Evolutionary conservation across 2,888 invertebrate species (phyloP).

Genomic region (Diogma glabrata): DNA sequence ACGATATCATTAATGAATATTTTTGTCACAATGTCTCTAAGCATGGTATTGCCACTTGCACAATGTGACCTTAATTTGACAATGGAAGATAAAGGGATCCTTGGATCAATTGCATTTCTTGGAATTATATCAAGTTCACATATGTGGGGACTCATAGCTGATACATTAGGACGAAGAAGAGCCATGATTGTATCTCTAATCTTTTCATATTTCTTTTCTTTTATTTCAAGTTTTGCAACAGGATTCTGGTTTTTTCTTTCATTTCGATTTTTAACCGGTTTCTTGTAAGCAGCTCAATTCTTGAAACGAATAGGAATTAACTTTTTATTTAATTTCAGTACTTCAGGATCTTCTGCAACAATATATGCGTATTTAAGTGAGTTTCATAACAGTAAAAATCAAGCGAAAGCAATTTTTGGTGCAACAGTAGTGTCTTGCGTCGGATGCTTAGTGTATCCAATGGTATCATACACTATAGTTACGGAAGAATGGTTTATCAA

Average conservation of each 20-base stretch:
- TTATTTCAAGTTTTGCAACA: conserved; percentile 39
- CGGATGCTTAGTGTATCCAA: conserved; percentile 29
- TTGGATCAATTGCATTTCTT: conserved; percentile 34
- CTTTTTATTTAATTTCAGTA: no score
- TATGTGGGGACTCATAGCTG: conserved; percentile 45
- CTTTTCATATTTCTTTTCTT: conserved; percentile 36
- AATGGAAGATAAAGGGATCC: conserved; percentile 32
- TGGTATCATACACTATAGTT: no score
- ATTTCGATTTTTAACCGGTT: conserved; percentile 40
- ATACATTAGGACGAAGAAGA: conserved; percentile 39
- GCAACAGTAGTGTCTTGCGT: conserved; percentile 31
- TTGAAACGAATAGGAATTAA: no score
- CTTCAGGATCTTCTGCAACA: conserved; percentile 39
- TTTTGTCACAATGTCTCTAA: conserved; percentile 37
- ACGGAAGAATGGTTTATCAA: conserved; percentile 32
- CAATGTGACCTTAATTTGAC: conserved; percentile 35
- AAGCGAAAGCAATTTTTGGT: conserved; percentile 36
- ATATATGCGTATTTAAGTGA: conserved; percentile 42
- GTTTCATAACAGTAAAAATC: conserved; percentile 37
- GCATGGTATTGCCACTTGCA: conserved; percentile 42
- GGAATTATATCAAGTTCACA: conserved; percentile 42
- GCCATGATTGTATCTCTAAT: conserved; percentile 38
- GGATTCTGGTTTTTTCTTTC: conserved; percentile 39
- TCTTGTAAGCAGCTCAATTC: no score
- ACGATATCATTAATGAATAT: conserved; percentile 40